These are phyloP conservation scores for Diacarnus erythraeanus DNA, from an alignment of 37 sponge, comb jelly and placozoan genomes.

Conservation along the genomic window DNA sequence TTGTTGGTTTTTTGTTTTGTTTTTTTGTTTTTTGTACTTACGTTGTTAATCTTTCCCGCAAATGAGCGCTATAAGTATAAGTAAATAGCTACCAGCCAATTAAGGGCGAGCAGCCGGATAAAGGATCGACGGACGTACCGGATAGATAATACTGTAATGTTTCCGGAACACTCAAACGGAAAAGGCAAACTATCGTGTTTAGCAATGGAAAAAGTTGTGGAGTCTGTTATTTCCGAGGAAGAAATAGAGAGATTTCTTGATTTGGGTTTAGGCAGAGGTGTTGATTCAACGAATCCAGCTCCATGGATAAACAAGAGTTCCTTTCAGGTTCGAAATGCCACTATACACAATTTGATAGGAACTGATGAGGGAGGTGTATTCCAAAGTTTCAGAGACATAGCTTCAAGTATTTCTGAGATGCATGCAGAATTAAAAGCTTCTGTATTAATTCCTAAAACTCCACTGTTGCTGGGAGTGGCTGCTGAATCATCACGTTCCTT, in stretches of 20 bases:
- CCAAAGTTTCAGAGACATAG: slow-evolving; percentile 27
- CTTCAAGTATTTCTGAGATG: slow-evolving; percentile 12
- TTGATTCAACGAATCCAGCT: slow-evolving; percentile 9
- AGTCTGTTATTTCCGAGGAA: slow-evolving; percentile 1
- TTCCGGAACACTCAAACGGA: too few relatives aligned
- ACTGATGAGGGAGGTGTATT: slow-evolving; percentile 62
- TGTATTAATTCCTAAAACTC: slow-evolving; percentile 1
- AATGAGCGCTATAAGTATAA: too few relatives aligned
- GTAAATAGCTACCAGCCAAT: too few relatives aligned
- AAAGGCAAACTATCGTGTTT: too few relatives aligned
- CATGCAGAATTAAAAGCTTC: slow-evolving; percentile 22
- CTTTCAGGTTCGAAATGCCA: slow-evolving; percentile 28
- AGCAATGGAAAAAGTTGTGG: too few relatives aligned
- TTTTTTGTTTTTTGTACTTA: too few relatives aligned
- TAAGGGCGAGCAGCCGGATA: too few relatives aligned
- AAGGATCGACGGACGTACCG: too few relatives aligned
- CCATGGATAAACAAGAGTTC: slow-evolving; percentile 50
- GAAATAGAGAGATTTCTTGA: slow-evolving; percentile 1
- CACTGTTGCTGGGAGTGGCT: slow-evolving; percentile 41
- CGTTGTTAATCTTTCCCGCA: too few relatives aligned
- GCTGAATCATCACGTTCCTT: slow-evolving; percentile 11
- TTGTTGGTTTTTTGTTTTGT: too few relatives aligned
- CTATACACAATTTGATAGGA: slow-evolving; percentile 27
- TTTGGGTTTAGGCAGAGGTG: slow-evolving; percentile 46
- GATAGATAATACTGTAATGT: too few relatives aligned